A percentile compares a stretch with the other conserved stretches of the same genome.
phyloP scores from a whole-genome alignment of 2,113 vertebrate species.

The Pterophyllum scalare region DNA sequence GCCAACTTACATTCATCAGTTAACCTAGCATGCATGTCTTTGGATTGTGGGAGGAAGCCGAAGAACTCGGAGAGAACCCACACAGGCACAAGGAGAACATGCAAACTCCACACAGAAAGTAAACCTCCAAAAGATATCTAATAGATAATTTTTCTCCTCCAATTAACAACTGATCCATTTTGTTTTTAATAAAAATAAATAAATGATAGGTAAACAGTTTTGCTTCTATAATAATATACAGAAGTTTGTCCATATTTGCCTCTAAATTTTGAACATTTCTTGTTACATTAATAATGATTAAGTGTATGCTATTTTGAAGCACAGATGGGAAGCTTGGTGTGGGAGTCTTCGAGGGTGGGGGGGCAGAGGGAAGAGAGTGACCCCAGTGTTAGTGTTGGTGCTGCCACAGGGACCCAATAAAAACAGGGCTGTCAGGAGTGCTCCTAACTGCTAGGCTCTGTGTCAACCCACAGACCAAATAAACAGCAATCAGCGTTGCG shows the following conservation, averaged over 20 bases:
- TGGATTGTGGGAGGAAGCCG: no score
- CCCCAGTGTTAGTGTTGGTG: constrained; percentile 70
- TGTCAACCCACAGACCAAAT: constrained; percentile 79
- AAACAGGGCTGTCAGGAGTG: constrained; percentile 74
- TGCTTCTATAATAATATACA: background rate
- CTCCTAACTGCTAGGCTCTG: constrained; percentile 69
- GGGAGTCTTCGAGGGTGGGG: constrained; percentile 54
- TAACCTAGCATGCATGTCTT: no score
- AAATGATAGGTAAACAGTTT: background rate
- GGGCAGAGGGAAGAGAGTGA: constrained; percentile 66
- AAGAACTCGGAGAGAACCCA: no score
- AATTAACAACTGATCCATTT: background rate
- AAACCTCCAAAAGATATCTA: background rate
- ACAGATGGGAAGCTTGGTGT: constrained; percentile 62
- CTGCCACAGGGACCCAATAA: constrained; percentile 64
- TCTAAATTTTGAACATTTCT: background rate
- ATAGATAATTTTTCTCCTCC: background rate
- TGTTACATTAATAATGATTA: constrained; percentile 7
- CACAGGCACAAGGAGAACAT: background rate
- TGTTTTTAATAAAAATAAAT: background rate
- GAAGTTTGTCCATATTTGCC: no score
- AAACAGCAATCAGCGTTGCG: constrained; percentile 77
- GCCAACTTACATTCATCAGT: no score
- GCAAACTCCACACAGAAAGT: background rate
- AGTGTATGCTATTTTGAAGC: constrained; percentile 43